Percentiles rank a stretch among this genome's conserved stretches.
Conservation (phyloP, 2,113 vertebrate genomes). For the Thamnaconus septentrionalis region DNA sequence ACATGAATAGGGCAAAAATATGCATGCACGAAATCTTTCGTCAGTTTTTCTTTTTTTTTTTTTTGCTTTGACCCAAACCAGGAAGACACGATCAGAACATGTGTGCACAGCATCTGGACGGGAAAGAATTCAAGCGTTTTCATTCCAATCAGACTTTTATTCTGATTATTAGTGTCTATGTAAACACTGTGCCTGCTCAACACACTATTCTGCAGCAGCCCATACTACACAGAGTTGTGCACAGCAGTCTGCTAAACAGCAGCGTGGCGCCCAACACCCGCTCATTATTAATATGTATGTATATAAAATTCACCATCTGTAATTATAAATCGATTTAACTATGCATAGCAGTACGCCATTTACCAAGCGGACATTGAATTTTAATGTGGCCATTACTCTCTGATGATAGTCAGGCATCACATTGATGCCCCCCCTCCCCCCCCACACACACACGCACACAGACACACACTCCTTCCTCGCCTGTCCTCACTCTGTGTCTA, state of each 20-base stretch:
- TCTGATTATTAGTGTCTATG: too few species aligned
- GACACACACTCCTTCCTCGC: neutral
- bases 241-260: conserved; percentile 3
- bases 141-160: too few species aligned
- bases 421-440: neutral
- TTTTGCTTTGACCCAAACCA: too few species aligned
- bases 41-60: too few species aligned
- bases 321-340: conserved; percentile 56
- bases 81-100: too few species aligned
- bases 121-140: too few species aligned
- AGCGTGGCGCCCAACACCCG: neutral
- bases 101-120: too few species aligned
- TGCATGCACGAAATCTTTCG: too few species aligned
- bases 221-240: neutral
- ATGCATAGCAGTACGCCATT: conserved; percentile 50
- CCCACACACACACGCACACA: too few species aligned
- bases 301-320: conserved; percentile 11
- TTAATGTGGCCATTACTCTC: conserved; percentile 63
- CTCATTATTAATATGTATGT: conserved; percentile 21
- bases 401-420: conserved; percentile 53
- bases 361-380: conserved; percentile 57
- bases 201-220: too few species aligned
- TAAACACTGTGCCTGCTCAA: too few species aligned
- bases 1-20: too few species aligned
- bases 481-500: conserved; percentile 39